Conservation (phyloP, 2,113 vertebrate genomes). For the Uria lomvia region DNA sequence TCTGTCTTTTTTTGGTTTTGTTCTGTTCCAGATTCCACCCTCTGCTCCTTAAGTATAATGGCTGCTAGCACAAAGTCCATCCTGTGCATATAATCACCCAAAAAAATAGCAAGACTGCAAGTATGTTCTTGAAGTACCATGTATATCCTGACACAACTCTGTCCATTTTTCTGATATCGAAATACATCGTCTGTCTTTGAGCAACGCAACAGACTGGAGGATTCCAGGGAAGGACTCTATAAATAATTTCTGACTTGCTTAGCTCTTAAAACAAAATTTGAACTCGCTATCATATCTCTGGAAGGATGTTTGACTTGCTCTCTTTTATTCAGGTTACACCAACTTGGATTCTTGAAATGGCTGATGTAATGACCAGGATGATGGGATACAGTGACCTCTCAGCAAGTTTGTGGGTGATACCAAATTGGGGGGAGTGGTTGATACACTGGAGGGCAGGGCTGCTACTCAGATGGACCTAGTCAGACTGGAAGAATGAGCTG, state of each 20-base stretch:
- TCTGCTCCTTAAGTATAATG: not conserved
- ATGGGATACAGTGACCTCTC: not conserved
- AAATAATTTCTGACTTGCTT: not conserved
- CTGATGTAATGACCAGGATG: not conserved
- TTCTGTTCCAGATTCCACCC: not conserved
- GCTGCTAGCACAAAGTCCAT: not conserved
- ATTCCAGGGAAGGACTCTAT: not conserved
- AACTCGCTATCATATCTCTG: not conserved
- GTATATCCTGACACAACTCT: not conserved
- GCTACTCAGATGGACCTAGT: not conserved
- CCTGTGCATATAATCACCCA: not conserved
- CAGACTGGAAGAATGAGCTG: constrained; percentile 27
- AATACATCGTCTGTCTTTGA: not conserved
- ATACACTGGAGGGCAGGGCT: constrained; percentile 7
- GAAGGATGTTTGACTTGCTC: not conserved
- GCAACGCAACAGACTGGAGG: not conserved
- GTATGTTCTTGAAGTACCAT: not conserved
- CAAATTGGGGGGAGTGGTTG: constrained; percentile 28
- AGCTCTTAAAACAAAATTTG: not conserved
- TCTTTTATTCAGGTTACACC: not conserved
- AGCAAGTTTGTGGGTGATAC: constrained; percentile 5
- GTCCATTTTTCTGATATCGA: not conserved
- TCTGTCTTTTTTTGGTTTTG: not conserved
- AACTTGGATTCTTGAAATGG: not conserved
- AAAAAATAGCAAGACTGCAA: not conserved